Conservation (phyloP, 2,888 invertebrate species). For the Macrosiphum euphorbiae region DNA sequence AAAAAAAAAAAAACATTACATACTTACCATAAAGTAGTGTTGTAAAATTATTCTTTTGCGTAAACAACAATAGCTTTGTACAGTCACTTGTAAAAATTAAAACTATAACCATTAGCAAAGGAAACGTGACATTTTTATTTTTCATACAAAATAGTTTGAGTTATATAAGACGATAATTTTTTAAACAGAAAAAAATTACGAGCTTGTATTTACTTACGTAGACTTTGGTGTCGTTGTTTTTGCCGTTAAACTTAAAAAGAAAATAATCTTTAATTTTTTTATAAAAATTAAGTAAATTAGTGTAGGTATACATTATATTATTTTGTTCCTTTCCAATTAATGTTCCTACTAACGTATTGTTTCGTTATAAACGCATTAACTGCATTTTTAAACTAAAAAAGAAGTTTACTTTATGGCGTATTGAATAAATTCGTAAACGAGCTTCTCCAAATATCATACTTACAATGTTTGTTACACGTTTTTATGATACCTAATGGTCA, state of each 20-base stretch:
- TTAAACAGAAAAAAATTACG: background rate
- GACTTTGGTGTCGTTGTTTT: background rate
- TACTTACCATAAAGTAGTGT: background rate
- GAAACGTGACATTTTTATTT: background rate
- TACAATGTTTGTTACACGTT: background rate
- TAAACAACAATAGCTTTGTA: background rate
- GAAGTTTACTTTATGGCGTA: background rate
- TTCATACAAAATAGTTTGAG: constrained; percentile 18
- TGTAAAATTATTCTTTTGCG: background rate
- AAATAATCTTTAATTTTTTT: background rate
- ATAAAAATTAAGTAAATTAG: background rate
- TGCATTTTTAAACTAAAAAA: background rate
- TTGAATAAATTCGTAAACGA: background rate
- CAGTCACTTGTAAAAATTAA: constrained; percentile 18
- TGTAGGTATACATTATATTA: background rate
- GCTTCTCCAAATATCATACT: background rate
- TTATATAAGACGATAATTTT: background rate
- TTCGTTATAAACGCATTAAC: background rate
- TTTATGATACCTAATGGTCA: background rate
- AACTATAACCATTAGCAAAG: background rate
- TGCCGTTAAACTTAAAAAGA: background rate
- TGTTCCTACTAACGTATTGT: background rate
- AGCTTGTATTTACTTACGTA: background rate
- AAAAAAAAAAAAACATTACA: background rate
- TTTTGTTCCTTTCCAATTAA: background rate